Evolutionary conservation across 2,113 vertebrate genomes (phyloP).

Genomic region (Tautogolabrus adspersus): DNA sequence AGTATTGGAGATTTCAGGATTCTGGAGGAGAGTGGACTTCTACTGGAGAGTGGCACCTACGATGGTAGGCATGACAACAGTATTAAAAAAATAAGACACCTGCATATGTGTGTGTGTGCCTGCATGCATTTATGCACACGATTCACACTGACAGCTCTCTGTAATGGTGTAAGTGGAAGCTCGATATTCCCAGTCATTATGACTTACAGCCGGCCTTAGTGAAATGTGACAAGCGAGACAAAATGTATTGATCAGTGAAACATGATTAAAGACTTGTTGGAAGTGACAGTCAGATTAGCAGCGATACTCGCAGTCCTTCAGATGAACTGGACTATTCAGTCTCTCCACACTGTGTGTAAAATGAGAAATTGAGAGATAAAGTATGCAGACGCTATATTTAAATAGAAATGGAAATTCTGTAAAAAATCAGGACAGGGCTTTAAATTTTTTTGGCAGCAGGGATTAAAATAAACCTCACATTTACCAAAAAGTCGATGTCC

Average conservation of each 20-base stretch:
- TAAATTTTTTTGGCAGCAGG: slow-evolving; percentile 5
- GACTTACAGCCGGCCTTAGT: slow-evolving; percentile 45
- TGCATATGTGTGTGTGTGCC: background rate
- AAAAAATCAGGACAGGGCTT: slow-evolving; percentile 13
- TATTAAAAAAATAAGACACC: background rate
- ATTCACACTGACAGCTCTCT: slow-evolving; percentile 35
- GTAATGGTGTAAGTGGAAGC: slow-evolving; percentile 27
- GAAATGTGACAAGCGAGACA: slow-evolving; percentile 39
- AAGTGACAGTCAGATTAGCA: slow-evolving; percentile 46
- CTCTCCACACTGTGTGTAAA: slow-evolving; percentile 10
- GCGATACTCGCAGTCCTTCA: background rate
- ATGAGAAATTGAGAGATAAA: background rate
- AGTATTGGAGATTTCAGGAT: slow-evolving; percentile 94
- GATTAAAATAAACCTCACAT: slow-evolving; percentile 30
- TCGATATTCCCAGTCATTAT: slow-evolving; percentile 35
- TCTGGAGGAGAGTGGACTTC: slow-evolving; percentile 95
- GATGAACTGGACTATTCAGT: slow-evolving; percentile 6
- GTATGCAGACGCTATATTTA: slow-evolving; percentile 20
- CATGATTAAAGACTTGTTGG: slow-evolving; percentile 52
- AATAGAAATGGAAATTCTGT: slow-evolving; percentile 22
- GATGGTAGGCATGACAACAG: slow-evolving; percentile 85
- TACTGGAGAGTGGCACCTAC: slow-evolving; percentile 97
- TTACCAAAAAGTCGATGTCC: background rate
- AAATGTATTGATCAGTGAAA: slow-evolving; percentile 59
- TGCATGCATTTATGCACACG: background rate